Base-by-base conservation (phyloP, 2,888 invertebrate genomes). In the Rugalucina vietnamica region DNA sequence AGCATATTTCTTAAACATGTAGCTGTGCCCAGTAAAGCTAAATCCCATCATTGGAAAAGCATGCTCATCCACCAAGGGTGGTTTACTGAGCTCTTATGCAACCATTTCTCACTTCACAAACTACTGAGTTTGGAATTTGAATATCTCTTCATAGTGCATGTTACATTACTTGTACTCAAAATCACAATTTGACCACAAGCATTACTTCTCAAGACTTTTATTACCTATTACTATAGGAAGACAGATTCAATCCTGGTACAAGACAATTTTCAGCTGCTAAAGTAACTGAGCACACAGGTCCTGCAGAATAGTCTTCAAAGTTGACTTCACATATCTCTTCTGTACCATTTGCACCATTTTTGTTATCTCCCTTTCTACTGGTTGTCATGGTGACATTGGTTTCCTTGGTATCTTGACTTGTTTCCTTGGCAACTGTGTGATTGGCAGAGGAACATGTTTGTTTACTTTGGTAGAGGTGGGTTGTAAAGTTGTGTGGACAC, bases 331-430 rank as follows among this genome's bases (percentile, higher is more conserved):
- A 5, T 57, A n/a, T n/a, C 27, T 14, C 8, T 57, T 8, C n/a
- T 5, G 57, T 27, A 29, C 32, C 69, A 69, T 29, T 76, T 60
- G 60, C 57, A 76, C 57, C 43, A 12, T 18, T 43, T 8, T 43
- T 43, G 43, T 43, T 43, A 8, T 18, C 43, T 43, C 10, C 10
- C 43, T 12, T 12, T 18, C 43, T 43, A 43, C 10, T 27, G 12
- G 4, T 27, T 73, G 79, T 36, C 34, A 37, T 43, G 29, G 29
- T 73, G 43, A 37, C 73, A 79, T 79, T 57, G 57, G 43, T 73
- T 32, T 34, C 60, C 54, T 57, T 43, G n/a, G 54, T 27, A 27
- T 27, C 4, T 3, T 29, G 24, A 29, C 29, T 32, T 8, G 32
- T 29, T 8, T 24, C 32, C 32, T 18, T 18, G 32, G 24, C 32